Evolutionary conservation across 2,888 invertebrate species (phyloP).

Genomic region (Ectropis crepuscularia): DNA sequence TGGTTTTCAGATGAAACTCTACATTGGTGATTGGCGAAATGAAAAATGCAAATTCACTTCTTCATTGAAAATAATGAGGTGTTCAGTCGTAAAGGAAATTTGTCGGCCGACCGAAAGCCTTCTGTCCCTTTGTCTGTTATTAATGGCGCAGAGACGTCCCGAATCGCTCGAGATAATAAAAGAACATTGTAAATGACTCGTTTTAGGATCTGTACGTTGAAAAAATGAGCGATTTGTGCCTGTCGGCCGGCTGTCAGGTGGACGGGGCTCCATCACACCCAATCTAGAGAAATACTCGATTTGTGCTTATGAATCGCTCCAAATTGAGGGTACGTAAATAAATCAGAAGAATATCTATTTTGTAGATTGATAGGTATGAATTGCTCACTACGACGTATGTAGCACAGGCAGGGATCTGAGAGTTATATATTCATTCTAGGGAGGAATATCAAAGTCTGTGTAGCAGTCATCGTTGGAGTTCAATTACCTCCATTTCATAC

Average conservation of each 20-base stretch:
- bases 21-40: slow-evolving; percentile 45
- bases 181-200: slow-evolving; percentile 61
- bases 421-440: too few relatives aligned
- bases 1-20: slow-evolving; percentile 20
- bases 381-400: too few relatives aligned
- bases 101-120: slow-evolving; percentile 57
- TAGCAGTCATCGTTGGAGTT: too few relatives aligned
- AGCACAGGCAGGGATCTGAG: too few relatives aligned
- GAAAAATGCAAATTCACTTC: slow-evolving; percentile 54
- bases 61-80: slow-evolving; percentile 67
- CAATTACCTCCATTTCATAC: too few relatives aligned
- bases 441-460: too few relatives aligned
- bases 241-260: slow-evolving; percentile 49
- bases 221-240: slow-evolving; percentile 57
- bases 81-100: slow-evolving; percentile 55
- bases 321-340: neutral
- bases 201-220: slow-evolving; percentile 49
- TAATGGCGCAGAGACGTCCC: slow-evolving; percentile 57
- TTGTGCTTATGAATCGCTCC: neutral
- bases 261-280: slow-evolving; percentile 21
- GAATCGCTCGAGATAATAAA: slow-evolving; percentile 60
- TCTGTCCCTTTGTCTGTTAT: slow-evolving; percentile 59
- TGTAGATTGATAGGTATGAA: neutral
- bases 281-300: slow-evolving; percentile 21
- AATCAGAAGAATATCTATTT: neutral